Conservation (phyloP, 2,797 vertebrate genomes). For the Sylvia borin region DNA sequence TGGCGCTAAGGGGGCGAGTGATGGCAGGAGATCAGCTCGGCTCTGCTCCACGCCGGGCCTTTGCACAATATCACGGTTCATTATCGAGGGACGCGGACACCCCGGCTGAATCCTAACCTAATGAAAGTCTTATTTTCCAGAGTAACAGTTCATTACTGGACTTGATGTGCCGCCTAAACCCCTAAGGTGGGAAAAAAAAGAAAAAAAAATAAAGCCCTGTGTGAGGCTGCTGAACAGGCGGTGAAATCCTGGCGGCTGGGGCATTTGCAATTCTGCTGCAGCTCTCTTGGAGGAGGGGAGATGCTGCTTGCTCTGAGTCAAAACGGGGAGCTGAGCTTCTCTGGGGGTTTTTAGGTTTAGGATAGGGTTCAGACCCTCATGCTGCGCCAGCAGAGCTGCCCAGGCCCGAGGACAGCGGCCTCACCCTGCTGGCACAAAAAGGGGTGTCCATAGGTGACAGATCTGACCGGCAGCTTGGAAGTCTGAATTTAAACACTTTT, state of each 20-base stretch:
- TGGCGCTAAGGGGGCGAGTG: not conserved
- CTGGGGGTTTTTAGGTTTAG: not conserved
- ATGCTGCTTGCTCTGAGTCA: not conserved
- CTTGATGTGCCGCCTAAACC: conserved; percentile 45
- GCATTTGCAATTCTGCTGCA: not conserved
- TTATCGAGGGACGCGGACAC: conserved; percentile 34
- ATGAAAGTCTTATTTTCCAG: conserved; percentile 68
- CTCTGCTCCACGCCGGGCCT: not conserved
- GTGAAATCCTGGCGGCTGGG: not conserved
- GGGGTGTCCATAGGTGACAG: fast-evolving
- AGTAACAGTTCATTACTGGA: conserved; percentile 68
- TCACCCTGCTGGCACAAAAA: not conserved
- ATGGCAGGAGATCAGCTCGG: not conserved
- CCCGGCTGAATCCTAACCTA: conserved; percentile 66
- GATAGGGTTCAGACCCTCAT: not conserved
- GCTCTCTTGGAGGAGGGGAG: not conserved
- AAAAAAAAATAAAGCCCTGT: too few relatives aligned
- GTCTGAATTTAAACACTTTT: not conserved
- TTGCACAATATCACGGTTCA: conserved; percentile 32
- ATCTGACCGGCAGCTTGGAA: not conserved
- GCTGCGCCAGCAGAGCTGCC: not conserved
- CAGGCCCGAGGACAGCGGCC: fast-evolving
- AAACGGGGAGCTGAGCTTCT: fast-evolving
- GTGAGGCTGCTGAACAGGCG: not conserved
- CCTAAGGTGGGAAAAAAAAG: not conserved